A percentile compares a stretch with the other conserved stretches of the same genome.
phyloP scores from a whole-genome alignment of 2,797 vertebrate genomes.

The Schizopygopsis pylzovi region DNA sequence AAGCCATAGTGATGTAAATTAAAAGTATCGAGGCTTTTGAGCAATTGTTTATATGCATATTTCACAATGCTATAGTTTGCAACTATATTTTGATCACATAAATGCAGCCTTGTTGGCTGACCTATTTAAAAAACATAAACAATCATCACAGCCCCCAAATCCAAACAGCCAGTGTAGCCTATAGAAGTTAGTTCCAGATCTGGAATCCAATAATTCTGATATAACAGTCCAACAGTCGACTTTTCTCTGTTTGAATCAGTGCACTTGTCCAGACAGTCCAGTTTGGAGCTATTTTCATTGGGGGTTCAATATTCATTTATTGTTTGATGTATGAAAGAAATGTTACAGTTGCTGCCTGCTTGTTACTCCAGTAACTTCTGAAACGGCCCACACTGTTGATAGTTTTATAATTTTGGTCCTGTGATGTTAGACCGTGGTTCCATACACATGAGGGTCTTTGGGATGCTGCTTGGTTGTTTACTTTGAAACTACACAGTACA shows the following conservation, averaged over 20 bases:
- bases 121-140: not conserved
- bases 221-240: not conserved
- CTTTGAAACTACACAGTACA: not conserved
- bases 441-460: not conserved
- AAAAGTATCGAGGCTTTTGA: not conserved
- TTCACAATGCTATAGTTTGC: too few species aligned
- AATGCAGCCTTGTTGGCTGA: not conserved
- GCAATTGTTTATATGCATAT: not conserved
- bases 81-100: not conserved
- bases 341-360: not conserved
- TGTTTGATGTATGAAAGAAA: not conserved
- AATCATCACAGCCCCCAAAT: not conserved
- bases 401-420: not conserved
- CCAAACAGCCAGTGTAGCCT: not conserved
- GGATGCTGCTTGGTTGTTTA: not conserved
- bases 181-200: not conserved
- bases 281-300: not conserved
- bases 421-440: not conserved
- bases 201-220: not conserved
- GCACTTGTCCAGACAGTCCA: not conserved
- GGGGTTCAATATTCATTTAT: not conserved
- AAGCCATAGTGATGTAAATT: not conserved
- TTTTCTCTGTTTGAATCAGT: not conserved
- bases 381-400: not conserved
- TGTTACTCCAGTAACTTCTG: not conserved